A percentile compares a stretch with the other conserved stretches of the same genome.
phyloP scores from a whole-genome alignment of 2,113 vertebrate genomes.

The Gracilinanus agilis region DNA sequence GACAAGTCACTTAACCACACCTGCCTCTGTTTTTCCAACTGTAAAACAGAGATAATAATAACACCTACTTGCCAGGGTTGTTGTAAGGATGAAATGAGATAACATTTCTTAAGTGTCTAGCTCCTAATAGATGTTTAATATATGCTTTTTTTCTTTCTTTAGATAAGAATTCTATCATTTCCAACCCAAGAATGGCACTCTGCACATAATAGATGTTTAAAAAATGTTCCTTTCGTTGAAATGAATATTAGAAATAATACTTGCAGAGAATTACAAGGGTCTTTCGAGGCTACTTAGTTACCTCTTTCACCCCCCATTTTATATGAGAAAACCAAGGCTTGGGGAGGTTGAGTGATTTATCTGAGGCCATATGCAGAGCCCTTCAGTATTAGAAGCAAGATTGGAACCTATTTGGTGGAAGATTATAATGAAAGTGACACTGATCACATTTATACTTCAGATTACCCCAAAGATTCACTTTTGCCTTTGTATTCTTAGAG shows the following conservation, averaged over 20 bases:
- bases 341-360: background rate
- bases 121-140: background rate
- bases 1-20: background rate
- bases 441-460: background rate
- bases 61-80: background rate
- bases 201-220: background rate
- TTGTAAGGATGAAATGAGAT: background rate
- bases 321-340: background rate
- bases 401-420: background rate
- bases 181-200: background rate
- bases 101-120: background rate
- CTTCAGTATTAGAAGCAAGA: background rate
- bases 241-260: background rate
- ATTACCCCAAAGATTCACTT: background rate
- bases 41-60: background rate
- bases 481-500: background rate
- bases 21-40: background rate
- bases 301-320: background rate
- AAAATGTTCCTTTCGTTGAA: background rate
- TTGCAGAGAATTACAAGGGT: background rate
- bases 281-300: background rate
- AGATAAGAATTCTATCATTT: background rate
- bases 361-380: background rate
- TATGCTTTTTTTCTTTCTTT: background rate
- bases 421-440: background rate